Base-by-base conservation (phyloP, 2,113 vertebrate genomes). In the Epinephelus lanceolatus region DNA sequence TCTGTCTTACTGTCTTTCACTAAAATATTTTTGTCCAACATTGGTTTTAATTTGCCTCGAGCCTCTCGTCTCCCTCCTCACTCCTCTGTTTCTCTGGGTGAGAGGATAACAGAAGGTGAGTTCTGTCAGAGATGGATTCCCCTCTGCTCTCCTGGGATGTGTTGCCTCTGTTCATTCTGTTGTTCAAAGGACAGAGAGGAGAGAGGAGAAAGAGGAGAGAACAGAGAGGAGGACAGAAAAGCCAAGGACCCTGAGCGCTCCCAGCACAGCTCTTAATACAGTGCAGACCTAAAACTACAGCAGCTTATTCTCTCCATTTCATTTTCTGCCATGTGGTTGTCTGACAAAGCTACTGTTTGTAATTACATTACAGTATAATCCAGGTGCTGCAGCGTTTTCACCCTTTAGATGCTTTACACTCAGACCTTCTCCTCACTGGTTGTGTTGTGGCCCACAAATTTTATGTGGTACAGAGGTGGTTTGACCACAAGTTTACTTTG, bases 81-180 rank as follows among this genome's bases (percentile, higher is more conserved):
- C 23, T 4, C 18, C n/a, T 42, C 61, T 76, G 33, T 37, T 37
- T 45, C 11, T 45, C 37, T 86, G 83, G 56, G 19, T 53, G 57
- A 76, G 25, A 63, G 85, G 65, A 88, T 88, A 85, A 87, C 71
- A 84, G 71, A 87, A 86, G 80, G 83, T 87, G 88, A 88, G 81
- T 74, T 73, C 72, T 81, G 88, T 87, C 85, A 90, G 86, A 84
- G 90, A 89, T 84, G n/a, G 71, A 91, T 91, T 45, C 75, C 71
- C 57, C 73, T 85, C 72, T 67, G 57, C 33, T 86, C 82, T 87
- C 68, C 53, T 30, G 87, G 80, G 88, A 83, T 14, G 53, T 17
- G 21, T 81, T 65, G 73, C 76, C 70, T 84, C 71, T 71, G 75
- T 90, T 89, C 73, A 74, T 86, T 86, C 78, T 18, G 7, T 56